Base-by-base conservation (phyloP, 2,888 invertebrate genomes). In the Drosophila anceps region DNA sequence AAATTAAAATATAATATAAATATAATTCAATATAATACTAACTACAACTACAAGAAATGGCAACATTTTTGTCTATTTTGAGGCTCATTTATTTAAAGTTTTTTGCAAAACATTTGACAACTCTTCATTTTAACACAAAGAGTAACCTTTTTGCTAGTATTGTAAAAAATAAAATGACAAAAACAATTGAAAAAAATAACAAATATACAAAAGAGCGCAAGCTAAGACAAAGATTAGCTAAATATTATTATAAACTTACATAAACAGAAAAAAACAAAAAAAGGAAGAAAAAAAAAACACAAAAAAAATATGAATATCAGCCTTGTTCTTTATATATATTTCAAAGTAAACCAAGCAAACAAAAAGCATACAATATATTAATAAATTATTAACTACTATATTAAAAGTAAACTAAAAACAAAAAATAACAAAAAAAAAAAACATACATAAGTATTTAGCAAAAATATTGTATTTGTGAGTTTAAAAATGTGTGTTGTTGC, bases 401-500 rank as follows among this genome's bases (percentile, higher is more conserved):
- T 79, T 70, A 74, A 73, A 88, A 81, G 80, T 81, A 78, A 84
- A 79, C 73, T 72, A 79, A 84, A 78, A 69, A 67, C 58, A 70
- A 75, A 82, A 77, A 77, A 73, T 71, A 59, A 63, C 57, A 65
- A 64, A 57, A 82, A 65, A 61, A 76, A 76, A 84, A 79, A 75
- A 82, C 78, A 77, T 69, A 88, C 83, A 84, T 73, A 89, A 92
- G 91, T 90, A 92, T 91, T 91, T 92, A 91, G 92, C 88, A 74
- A 89, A 92, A 91, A 92, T 91, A 91, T 91, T 91, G 91, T 92
- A 92, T 91, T 91, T 92, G 92, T 92, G 91, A 90, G 90, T 91
- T 91, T 91, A 90, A 89, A 90, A 90, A 85, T 90, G 88, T 90
- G 88, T 91, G 91, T 92, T 91, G 92, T 92, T 91, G 91, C 90